Conservation (phyloP, 2,888 invertebrate species). For the Tenthredo amoena region DNA sequence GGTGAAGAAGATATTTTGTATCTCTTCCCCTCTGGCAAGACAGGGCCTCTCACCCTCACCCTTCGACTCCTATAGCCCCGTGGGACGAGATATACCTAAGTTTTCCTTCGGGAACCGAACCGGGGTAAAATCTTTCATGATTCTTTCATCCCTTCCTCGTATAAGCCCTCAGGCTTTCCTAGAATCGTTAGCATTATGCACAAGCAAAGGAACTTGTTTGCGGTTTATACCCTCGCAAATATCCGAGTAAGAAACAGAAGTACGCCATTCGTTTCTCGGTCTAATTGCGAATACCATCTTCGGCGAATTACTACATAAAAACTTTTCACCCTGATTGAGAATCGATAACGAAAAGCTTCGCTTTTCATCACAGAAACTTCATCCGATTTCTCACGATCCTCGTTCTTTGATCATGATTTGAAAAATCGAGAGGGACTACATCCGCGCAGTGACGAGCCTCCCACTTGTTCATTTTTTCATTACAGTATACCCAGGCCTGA, state of each 20-base stretch:
- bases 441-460: background rate
- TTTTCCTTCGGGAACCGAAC: slow-evolving; percentile 49
- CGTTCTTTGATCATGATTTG: background rate
- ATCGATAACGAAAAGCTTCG: no score
- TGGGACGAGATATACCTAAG: slow-evolving; percentile 47
- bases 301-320: background rate
- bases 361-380: background rate
- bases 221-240: background rate
- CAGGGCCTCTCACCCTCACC: slow-evolving; percentile 16
- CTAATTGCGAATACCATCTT: background rate
- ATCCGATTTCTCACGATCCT: background rate
- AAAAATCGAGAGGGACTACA: background rate
- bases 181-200: slow-evolving; percentile 1
- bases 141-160: slow-evolving; percentile 26
- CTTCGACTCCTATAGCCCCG: slow-evolving; percentile 8
- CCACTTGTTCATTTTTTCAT: background rate
- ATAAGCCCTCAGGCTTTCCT: background rate
- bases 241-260: background rate
- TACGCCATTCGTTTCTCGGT: background rate
- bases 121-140: slow-evolving; percentile 35
- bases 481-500: background rate
- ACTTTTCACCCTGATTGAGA: no score
- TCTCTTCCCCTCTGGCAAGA: slow-evolving; percentile 23
- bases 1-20: slow-evolving; percentile 42
- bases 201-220: slow-evolving; percentile 32